Evolutionary conservation across 2,888 invertebrate species (phyloP).

Genomic region (Mylabris sibirica): DNA sequence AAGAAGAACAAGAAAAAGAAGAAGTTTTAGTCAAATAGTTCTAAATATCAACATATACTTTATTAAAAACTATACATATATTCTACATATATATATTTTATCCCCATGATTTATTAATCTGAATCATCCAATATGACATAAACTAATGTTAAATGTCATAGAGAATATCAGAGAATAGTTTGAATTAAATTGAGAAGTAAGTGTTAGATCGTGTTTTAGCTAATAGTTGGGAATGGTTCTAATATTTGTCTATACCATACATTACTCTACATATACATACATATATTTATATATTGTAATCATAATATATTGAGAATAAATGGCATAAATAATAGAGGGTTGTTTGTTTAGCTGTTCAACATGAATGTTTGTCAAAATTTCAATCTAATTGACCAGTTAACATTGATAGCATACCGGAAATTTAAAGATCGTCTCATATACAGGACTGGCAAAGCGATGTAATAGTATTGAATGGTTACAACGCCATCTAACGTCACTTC

Average conservation of each 20-base stretch:
- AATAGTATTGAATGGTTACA: no score
- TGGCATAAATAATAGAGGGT: neutral
- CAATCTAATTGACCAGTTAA: no score
- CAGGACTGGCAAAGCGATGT: no score
- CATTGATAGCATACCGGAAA: no score
- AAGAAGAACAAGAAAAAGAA: no score
- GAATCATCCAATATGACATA: slow-evolving; percentile 35
- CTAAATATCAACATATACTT: neutral
- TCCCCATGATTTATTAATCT: slow-evolving; percentile 1
- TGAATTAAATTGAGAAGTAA: slow-evolving; percentile 43
- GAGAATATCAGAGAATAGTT: slow-evolving; percentile 39
- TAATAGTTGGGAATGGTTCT: slow-evolving; percentile 40
- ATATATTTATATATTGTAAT: neutral
- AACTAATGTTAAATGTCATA: slow-evolving; percentile 43
- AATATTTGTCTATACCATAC: slow-evolving; percentile 4
- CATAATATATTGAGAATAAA: neutral
- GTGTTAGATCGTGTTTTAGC: slow-evolving; percentile 47
- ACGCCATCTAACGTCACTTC: no score
- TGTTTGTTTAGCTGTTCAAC: neutral
- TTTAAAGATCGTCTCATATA: no score
- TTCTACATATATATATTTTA: neutral
- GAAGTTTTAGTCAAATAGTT: neutral
- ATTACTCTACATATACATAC: neutral
- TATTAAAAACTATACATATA: neutral
- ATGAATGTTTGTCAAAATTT: neutral